A percentile compares a stretch with the other conserved stretches of the same genome.
Evolutionary conservation across 30 jellyfish, hydroid and myxozoan genomes (phyloP).

Genomic region (Nemopilema nomurai): DNA sequence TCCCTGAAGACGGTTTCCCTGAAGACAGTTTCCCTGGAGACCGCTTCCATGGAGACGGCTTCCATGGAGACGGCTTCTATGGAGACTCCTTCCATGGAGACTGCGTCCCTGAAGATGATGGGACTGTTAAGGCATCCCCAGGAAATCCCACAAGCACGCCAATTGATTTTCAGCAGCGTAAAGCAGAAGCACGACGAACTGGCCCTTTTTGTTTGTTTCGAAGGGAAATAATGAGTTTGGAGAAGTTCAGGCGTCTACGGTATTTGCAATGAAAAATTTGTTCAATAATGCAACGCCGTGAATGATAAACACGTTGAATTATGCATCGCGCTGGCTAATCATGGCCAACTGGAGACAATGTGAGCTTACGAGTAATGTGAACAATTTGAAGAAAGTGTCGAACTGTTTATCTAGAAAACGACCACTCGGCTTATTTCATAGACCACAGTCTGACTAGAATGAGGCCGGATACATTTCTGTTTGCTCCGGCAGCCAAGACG

Average conservation of each 20-base stretch:
- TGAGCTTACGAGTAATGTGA: slow-evolving; percentile 11
- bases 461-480: background rate
- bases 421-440: slow-evolving; percentile 25
- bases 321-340: background rate
- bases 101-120: too few relatives aligned
- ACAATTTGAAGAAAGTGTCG: background rate
- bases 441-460: slow-evolving; percentile 19
- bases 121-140: too few relatives aligned
- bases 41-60: too few relatives aligned
- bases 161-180: too few relatives aligned
- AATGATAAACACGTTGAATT: background rate
- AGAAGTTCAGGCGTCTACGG: background rate
- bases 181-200: too few relatives aligned
- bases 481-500: slow-evolving; percentile 13
- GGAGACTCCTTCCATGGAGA: too few relatives aligned
- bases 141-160: too few relatives aligned
- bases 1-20: too few relatives aligned
- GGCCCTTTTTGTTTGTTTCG: background rate
- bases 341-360: background rate
- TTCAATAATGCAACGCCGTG: background rate
- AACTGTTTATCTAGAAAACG: slow-evolving; percentile 11
- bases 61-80: too few relatives aligned
- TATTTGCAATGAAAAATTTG: background rate
- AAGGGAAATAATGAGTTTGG: background rate
- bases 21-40: too few relatives aligned